Evolutionary conservation across 2,888 invertebrate genomes (phyloP), one percentile per base, ranked within the genome.

Genomic region (Dorcus parallelipipedus): DNA sequence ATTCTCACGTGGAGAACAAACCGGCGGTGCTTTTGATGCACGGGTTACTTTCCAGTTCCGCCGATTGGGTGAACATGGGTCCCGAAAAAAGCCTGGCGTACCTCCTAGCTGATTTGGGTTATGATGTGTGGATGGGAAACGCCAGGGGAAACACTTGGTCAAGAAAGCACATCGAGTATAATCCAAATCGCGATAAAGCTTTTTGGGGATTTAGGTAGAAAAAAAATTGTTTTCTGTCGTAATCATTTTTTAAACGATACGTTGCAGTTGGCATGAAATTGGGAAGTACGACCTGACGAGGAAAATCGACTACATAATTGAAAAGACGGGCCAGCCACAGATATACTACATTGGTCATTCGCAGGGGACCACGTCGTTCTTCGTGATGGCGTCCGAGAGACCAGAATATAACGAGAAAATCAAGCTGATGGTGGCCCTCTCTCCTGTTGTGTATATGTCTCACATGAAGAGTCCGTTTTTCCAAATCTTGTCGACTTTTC

Each of bases 201-300:
- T 81, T 73, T 67, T 81, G 80, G 79, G 58, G 69, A 38, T 80
- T 78, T 68, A 75, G 76, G 76, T 78, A 53, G 64, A 38, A 33
- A 33, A 33, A 33, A 33, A 33, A 1, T 6, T 6, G 3, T 33
- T 6, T 33, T 33, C 26, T 33, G 6, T 33, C 1, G 26, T 33
- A 33, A 33, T 33, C 4, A 33, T 33, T 33, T 7, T 6, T 33
- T 33, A 6, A 33, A 33, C 6, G 7, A 6, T 33, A 33, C 7
- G 7, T 1, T 33, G 26, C 26, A 33, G 26, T 7, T 33, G 26
- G 26, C 87, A 91, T 72, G 88, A 93, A 70, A 89, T 91, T 75
- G 91, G 89, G 0, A 76, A 80, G 58, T 84, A 84, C 70, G 93
- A 94, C 73, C 71, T 92, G 0, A 89, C 92, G 6, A 88, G 90